Conservation (phyloP, 2,113 vertebrate species). For the Brachirus orientalis region DNA sequence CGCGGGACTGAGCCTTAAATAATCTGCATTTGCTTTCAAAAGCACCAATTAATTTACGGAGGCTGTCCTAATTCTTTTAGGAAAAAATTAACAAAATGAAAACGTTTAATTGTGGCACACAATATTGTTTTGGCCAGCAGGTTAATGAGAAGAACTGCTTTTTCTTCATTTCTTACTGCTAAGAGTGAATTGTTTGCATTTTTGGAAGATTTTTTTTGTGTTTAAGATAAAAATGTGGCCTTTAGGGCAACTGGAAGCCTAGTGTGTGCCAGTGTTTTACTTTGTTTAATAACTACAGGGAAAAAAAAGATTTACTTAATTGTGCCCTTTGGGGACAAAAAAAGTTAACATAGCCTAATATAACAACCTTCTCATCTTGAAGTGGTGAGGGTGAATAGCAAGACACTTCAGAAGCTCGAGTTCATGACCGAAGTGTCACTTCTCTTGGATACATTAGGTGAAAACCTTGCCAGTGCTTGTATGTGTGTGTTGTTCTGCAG, state of each 20-base stretch:
- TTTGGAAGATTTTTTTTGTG: conserved; percentile 37
- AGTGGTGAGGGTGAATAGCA: conserved; percentile 55
- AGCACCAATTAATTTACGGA: conserved; percentile 3
- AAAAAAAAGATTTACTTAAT: conserved; percentile 54
- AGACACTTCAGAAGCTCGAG: conserved; percentile 23
- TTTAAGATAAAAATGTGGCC: conserved; percentile 72
- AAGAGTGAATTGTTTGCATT: conserved; percentile 21
- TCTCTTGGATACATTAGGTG: conserved; percentile 31
- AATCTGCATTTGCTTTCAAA: conserved; percentile 16
- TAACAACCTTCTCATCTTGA: conserved; percentile 18
- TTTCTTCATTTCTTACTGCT: neutral
- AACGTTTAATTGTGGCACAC: neutral
- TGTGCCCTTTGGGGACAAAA: too few relatives aligned
- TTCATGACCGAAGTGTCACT: conserved; percentile 26
- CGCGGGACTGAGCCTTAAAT: neutral
- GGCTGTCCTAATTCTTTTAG: neutral
- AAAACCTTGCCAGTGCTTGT: conserved; percentile 20
- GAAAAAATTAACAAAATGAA: neutral
- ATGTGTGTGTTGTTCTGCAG: neutral
- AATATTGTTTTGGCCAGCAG: conserved; percentile 2
- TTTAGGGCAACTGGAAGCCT: conserved; percentile 49
- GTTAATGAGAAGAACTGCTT: conserved; percentile 1
- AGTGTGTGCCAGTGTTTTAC: conserved; percentile 41
- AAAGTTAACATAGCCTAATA: too few relatives aligned
- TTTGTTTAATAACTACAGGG: conserved; percentile 59